phyloP scores from a whole-genome alignment of 2,113 vertebrate genomes.

The Monarcha castaneiventris region DNA sequence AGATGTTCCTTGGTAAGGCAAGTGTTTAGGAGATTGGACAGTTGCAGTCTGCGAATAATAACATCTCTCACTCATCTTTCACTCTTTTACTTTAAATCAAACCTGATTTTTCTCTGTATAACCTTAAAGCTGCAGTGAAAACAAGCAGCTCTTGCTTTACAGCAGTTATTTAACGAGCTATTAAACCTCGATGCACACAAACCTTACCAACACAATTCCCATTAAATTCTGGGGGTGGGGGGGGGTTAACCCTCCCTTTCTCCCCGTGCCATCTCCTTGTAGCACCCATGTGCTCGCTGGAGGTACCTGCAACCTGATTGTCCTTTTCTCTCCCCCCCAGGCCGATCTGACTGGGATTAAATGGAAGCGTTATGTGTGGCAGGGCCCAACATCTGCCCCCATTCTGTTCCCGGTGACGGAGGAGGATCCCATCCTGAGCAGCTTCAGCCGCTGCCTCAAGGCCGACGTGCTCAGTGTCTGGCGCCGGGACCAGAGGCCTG shows the following conservation, averaged over 20 bases:
- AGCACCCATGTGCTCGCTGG: neutral
- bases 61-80: neutral
- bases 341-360: slow-evolving; percentile 98
- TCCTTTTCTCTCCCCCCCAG: slow-evolving; percentile 58
- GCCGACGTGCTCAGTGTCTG: slow-evolving; percentile 94
- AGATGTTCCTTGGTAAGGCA: neutral
- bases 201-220: neutral
- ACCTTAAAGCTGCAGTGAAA: neutral
- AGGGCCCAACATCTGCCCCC: slow-evolving; percentile 94
- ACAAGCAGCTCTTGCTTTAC: neutral
- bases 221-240: neutral
- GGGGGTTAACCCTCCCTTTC: neutral
- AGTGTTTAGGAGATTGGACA: neutral
- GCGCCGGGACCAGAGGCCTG: slow-evolving; percentile 90
- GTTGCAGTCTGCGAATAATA: neutral
- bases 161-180: neutral
- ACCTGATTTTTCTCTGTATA: neutral
- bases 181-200: neutral
- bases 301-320: neutral
- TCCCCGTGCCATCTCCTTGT: neutral
- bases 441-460: slow-evolving; percentile 96
- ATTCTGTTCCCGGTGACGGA: slow-evolving; percentile 96
- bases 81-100: neutral
- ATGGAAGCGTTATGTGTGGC: slow-evolving; percentile 97
- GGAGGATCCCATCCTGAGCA: slow-evolving; percentile 97